Conservation (phyloP, 2,888 invertebrate species). For the Zootermopsis nevadensis region DNA sequence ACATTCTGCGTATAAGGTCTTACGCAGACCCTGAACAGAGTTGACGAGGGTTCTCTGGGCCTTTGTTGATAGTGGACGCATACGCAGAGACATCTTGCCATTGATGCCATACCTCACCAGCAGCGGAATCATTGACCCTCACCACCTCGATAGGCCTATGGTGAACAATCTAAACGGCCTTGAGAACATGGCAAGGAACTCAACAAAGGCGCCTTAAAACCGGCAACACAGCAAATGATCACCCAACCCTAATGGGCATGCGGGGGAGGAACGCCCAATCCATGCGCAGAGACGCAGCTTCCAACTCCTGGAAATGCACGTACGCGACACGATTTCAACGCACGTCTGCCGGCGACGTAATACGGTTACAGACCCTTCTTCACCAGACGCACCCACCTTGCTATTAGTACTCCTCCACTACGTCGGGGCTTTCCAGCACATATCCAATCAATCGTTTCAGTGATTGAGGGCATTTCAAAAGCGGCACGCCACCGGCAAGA, state of each 20-base stretch:
- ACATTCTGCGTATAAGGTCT: neutral
- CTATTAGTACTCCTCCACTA: too few relatives aligned
- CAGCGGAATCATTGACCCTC: slow-evolving; percentile 49
- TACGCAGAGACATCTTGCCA: slow-evolving; percentile 33
- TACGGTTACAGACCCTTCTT: too few relatives aligned
- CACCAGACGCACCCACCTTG: too few relatives aligned
- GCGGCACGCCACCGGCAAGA: too few relatives aligned
- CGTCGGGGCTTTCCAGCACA: too few relatives aligned
- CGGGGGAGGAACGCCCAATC: slow-evolving; percentile 36
- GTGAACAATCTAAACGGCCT: slow-evolving; percentile 34
- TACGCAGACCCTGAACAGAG: neutral
- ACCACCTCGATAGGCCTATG: slow-evolving; percentile 35
- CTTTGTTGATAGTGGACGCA: slow-evolving; percentile 16
- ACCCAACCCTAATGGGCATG: neutral
- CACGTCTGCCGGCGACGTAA: neutral
- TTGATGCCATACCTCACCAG: slow-evolving; percentile 37
- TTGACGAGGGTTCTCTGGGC: too few relatives aligned
- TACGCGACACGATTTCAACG: neutral
- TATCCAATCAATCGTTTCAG: too few relatives aligned
- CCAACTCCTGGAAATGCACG: slow-evolving; percentile 17
- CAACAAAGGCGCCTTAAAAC: neutral
- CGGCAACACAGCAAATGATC: slow-evolving; percentile 11
- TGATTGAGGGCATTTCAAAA: too few relatives aligned
- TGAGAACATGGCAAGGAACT: slow-evolving; percentile 34
- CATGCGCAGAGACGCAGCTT: slow-evolving; percentile 27